Evolutionary conservation across 2,797 vertebrate genomes (phyloP).

Genomic region (Channallabes apus): DNA sequence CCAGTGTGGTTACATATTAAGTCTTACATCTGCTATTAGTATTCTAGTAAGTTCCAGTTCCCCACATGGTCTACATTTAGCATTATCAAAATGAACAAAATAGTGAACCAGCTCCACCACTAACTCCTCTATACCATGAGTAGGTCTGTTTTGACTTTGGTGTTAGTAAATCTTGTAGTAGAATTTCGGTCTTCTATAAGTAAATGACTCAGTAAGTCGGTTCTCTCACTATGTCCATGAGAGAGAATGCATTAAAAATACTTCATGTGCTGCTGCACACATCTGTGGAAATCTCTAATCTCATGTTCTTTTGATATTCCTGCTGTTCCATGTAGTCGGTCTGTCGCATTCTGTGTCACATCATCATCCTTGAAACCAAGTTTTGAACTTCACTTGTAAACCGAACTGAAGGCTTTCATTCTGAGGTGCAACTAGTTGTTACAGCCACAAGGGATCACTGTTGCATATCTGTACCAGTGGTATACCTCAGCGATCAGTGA

Average conservation of each 20-base stretch:
- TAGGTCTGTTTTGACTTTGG: slow-evolving; percentile 1
- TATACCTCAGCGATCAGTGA: neutral
- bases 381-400: neutral
- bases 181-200: neutral
- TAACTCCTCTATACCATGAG: neutral
- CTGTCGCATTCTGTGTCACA: neutral
- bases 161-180: neutral
- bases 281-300: no score
- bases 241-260: neutral
- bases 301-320: neutral
- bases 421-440: slow-evolving; percentile 48
- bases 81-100: neutral
- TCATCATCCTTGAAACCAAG: neutral
- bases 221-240: no score
- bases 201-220: neutral
- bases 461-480: slow-evolving; percentile 48
- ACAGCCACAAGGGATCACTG: slow-evolving; percentile 63
- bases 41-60: neutral
- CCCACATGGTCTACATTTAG: neutral
- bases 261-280: neutral
- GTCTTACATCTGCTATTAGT: neutral
- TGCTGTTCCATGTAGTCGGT: neutral
- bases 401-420: neutral
- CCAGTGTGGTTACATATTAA: neutral
- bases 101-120: neutral